A percentile compares a stretch with the other conserved stretches of the same genome.
These are phyloP conservation scores for Ceratoteleas bidentatus DNA, from an alignment of 1,140 invertebrate genomes.

Conservation along the genomic window DNA sequence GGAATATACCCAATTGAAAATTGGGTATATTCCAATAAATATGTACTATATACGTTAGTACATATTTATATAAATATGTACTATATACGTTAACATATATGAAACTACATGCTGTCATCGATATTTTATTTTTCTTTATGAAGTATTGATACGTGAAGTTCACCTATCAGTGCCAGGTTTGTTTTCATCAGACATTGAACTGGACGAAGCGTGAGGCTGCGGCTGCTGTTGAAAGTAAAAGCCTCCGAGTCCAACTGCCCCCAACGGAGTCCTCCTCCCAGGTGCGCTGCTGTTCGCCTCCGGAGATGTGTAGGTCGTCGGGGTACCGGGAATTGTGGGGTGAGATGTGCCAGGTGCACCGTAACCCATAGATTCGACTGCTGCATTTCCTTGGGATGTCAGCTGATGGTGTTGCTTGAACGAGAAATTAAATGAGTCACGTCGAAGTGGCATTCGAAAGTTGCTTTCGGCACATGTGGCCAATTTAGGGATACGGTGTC, in stretches of 20 bases:
- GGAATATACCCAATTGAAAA: no score
- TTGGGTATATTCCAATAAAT: no score
- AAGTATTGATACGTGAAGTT: not conserved
- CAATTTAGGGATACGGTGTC: constrained; percentile 68
- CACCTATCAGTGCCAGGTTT: constrained; percentile 84
- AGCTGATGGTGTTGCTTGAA: constrained; percentile 68
- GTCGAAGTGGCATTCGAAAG: not conserved
- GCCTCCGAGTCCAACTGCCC: constrained; percentile 90
- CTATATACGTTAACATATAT: no score
- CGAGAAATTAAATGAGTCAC: not conserved
- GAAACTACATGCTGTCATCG: no score
- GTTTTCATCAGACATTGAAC: constrained; percentile 88
- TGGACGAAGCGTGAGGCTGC: constrained; percentile 77
- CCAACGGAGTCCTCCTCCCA: constrained; percentile 89
- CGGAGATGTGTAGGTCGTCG: constrained; percentile 77
- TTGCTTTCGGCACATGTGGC: constrained; percentile 13
- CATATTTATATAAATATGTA: no score
- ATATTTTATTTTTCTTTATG: no score
- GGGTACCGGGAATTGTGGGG: constrained; percentile 66
- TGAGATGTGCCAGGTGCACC: constrained; percentile 72
- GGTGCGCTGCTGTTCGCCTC: constrained; percentile 84
- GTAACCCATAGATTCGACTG: constrained; percentile 74
- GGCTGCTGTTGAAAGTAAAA: constrained; percentile 87
- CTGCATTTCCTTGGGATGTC: constrained; percentile 68
- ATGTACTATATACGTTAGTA: no score